Conservation (phyloP, 1,140 invertebrate species). For the Magallana angulata region DNA sequence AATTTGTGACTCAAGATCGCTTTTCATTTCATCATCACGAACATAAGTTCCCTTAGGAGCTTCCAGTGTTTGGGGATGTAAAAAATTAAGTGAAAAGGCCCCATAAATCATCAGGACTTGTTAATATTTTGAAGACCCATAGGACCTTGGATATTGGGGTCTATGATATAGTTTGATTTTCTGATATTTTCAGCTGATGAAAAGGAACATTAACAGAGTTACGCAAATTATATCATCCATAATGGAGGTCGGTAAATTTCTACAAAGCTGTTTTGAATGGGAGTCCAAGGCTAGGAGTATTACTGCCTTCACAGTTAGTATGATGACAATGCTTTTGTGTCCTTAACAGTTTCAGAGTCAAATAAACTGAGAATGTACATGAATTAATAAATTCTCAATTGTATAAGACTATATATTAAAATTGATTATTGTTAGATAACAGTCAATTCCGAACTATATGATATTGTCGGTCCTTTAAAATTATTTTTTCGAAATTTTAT, state of each 20-base stretch:
- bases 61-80: neutral
- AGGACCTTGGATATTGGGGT: neutral
- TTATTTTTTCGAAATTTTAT: too few species aligned
- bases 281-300: conserved; percentile 94
- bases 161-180: neutral
- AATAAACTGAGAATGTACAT: too few species aligned
- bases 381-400: too few species aligned
- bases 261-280: conserved; percentile 98
- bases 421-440: too few species aligned
- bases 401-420: too few species aligned
- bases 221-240: conserved; percentile 93
- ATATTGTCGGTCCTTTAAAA: too few species aligned
- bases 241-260: conserved; percentile 92
- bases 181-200: conserved; percentile 84
- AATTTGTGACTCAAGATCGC: neutral
- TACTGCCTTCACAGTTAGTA: conserved; percentile 88
- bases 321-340: neutral
- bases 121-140: neutral
- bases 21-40: neutral
- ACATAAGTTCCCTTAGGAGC: neutral
- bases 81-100: neutral
- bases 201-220: conserved; percentile 95
- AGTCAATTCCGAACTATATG: too few species aligned
- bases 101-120: neutral
- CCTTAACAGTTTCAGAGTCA: too few species aligned